These are phyloP conservation scores for Latrodectus geometricus DNA, from an alignment of 1,140 invertebrate species.

Conservation along the genomic window DNA sequence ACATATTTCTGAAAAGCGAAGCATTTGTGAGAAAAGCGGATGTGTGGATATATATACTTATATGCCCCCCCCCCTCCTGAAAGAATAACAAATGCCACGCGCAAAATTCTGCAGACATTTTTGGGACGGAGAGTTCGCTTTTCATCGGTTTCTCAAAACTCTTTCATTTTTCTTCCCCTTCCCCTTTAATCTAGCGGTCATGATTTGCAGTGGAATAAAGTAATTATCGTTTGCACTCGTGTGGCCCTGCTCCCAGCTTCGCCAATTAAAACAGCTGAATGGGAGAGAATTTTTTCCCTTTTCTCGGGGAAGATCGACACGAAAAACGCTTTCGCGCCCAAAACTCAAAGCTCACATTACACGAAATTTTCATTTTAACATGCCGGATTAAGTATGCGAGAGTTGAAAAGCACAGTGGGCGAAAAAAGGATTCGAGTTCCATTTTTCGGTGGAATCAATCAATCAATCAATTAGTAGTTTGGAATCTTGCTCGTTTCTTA, in stretches of 20 bases:
- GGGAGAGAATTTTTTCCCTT: not conserved
- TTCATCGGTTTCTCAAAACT: conserved; percentile 37
- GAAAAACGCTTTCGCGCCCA: not conserved
- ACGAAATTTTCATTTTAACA: too few species aligned
- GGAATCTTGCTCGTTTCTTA: too few species aligned
- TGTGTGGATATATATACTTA: conserved; percentile 48
- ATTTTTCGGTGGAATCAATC: too few species aligned
- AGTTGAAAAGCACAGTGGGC: too few species aligned
- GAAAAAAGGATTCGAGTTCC: too few species aligned
- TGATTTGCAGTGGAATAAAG: conserved; percentile 53
- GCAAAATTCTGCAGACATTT: conserved; percentile 59
- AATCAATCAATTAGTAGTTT: too few species aligned
- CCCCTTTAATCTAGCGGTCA: conserved; percentile 48
- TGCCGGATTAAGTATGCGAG: too few species aligned
- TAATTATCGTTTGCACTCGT: conserved; percentile 37
- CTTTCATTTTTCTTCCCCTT: conserved; percentile 11
- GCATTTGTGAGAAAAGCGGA: conserved; percentile 37
- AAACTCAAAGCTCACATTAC: too few species aligned
- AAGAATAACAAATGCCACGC: conserved; percentile 57
- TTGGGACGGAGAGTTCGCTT: conserved; percentile 31
- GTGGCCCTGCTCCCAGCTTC: not conserved
- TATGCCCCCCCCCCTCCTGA: not conserved
- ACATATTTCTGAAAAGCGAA: conserved; percentile 62
- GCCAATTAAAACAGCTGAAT: not conserved
- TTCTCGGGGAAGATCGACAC: not conserved